phyloP scores from a whole-genome alignment of 2,797 vertebrate genomes.

The Carcharodon carcharias region DNA sequence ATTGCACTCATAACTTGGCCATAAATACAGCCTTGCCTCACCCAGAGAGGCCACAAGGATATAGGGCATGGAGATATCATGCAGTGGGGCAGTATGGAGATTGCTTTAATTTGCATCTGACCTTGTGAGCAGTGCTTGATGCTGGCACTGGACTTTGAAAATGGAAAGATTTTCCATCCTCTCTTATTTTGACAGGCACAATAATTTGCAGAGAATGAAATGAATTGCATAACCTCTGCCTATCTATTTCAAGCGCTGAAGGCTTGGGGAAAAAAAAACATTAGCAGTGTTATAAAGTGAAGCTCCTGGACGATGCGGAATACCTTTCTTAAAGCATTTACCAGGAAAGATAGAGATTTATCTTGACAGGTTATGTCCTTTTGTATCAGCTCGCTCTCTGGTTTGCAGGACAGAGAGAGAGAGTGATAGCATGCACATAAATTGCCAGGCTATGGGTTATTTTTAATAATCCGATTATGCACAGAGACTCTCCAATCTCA shows the following conservation, averaged over 20 bases:
- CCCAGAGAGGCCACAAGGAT: neutral
- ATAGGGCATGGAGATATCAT: neutral
- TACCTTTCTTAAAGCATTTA: neutral
- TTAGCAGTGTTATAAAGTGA: neutral
- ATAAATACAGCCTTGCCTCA: neutral
- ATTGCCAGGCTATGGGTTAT: neutral
- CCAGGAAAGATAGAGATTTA: neutral
- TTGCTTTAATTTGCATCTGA: too few species aligned
- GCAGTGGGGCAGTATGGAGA: neutral
- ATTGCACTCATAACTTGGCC: neutral
- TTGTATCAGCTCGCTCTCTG: neutral
- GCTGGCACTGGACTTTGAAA: neutral
- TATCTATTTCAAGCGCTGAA: neutral
- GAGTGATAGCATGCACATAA: neutral
- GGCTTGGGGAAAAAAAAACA: neutral
- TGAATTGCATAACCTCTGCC: neutral
- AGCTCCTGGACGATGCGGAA: neutral
- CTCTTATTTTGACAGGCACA: neutral
- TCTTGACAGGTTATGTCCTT: neutral
- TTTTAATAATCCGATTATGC: constrained; percentile 22
- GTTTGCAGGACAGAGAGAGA: neutral
- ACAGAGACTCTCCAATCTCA: neutral
- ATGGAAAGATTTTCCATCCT: neutral
- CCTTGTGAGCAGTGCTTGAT: neutral
- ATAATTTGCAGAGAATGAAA: neutral